A percentile compares a stretch with the other conserved stretches of the same genome.
Evolutionary conservation across 2,113 vertebrate genomes (phyloP).

Genomic region (Chrysemys picta): DNA sequence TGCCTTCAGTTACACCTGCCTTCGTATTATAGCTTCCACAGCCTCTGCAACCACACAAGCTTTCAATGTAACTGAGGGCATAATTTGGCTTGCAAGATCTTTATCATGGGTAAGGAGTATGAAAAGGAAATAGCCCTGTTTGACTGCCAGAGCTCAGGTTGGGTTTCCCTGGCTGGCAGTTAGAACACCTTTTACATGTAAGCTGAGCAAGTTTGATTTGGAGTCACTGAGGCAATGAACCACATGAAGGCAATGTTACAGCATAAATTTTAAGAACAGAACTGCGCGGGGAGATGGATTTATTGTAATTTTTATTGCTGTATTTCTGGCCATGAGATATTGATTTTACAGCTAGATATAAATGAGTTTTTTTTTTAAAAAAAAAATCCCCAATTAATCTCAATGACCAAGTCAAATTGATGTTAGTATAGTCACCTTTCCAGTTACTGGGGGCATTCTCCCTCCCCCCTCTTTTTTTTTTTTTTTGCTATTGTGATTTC

Average conservation of each 20-base stretch:
- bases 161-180: background rate
- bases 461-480: background rate
- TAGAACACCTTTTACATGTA: conserved; percentile 29
- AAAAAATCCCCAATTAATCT: conserved; percentile 9
- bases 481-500: conserved; percentile 50
- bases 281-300: conserved; percentile 47
- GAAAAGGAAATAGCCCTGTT: background rate
- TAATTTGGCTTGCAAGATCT: background rate
- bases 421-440: background rate
- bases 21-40: background rate
- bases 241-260: background rate
- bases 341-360: conserved; percentile 56
- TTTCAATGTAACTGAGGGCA: background rate
- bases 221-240: background rate
- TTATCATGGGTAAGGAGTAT: background rate
- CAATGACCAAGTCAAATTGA: background rate
- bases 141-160: background rate
- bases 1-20: background rate
- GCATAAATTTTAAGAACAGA: background rate
- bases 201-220: conserved; percentile 3
- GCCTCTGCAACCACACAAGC: background rate
- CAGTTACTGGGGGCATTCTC: background rate
- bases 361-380: conserved; percentile 25
- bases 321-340: conserved; percentile 58
- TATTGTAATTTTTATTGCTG: conserved; percentile 58